Conservation (phyloP, 2,113 vertebrate genomes). For the Procavia capensis region DNA sequence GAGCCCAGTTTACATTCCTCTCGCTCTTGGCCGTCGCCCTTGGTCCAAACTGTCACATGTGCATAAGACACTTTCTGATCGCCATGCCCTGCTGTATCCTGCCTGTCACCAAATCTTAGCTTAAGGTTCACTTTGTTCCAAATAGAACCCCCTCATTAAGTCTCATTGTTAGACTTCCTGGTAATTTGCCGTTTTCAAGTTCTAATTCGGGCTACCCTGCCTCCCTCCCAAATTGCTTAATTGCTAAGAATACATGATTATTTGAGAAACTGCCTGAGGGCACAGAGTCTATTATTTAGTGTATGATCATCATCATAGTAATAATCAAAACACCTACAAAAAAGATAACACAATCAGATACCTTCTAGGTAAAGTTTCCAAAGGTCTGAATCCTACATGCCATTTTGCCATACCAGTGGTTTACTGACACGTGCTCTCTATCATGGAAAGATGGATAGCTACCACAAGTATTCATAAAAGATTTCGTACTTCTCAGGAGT, state of each 20-base stretch:
- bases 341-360: not conserved
- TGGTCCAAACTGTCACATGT: not conserved
- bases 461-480: not conserved
- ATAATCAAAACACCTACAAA: not conserved
- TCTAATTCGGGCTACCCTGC: not conserved
- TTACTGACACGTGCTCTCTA: not conserved
- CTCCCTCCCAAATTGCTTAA: not conserved
- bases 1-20: not conserved
- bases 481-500: not conserved
- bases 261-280: not conserved
- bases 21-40: not conserved
- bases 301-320: not conserved
- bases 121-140: not conserved
- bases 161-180: not conserved
- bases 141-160: not conserved
- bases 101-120: not conserved
- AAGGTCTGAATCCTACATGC: not conserved
- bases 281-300: not conserved
- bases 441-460: not conserved
- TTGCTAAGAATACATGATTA: not conserved
- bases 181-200: slow-evolving; percentile 1
- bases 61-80: not conserved
- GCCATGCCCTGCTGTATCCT: not conserved
- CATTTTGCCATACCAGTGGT: not conserved
- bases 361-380: not conserved